These are phyloP conservation scores for Styela clava DNA, from an alignment of 23 tunicate genomes.

Conservation along the genomic window DNA sequence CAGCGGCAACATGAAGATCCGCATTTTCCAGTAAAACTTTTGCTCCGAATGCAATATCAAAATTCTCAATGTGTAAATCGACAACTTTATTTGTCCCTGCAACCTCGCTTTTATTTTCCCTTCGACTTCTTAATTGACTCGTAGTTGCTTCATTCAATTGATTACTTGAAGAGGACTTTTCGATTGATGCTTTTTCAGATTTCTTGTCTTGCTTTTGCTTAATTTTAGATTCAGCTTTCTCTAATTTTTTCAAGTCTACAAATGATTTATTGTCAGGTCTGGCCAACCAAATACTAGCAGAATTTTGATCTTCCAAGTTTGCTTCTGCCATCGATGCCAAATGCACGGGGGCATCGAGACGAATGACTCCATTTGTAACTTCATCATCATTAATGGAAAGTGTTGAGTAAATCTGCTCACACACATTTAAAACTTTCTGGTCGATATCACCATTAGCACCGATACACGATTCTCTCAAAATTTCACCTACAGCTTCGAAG, in stretches of 20 bases:
- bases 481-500: slow-evolving; percentile 66
- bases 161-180: slow-evolving; percentile 1
- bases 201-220: slow-evolving; percentile 87
- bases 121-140: slow-evolving; percentile 73
- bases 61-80: slow-evolving; percentile 94
- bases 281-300: slow-evolving; percentile 72
- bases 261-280: slow-evolving; percentile 69
- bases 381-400: slow-evolving; percentile 38
- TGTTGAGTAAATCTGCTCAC: slow-evolving; percentile 35
- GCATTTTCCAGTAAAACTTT: slow-evolving; percentile 83
- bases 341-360: slow-evolving; percentile 82
- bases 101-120: slow-evolving; percentile 57
- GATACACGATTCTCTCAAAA: slow-evolving; percentile 57
- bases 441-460: slow-evolving; percentile 24
- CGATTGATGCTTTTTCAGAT: slow-evolving; percentile 12
- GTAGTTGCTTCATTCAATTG: slow-evolving; percentile 51
- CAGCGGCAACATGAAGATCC: slow-evolving; percentile 73
- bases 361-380: slow-evolving; percentile 24
- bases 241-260: slow-evolving; percentile 80
- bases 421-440: slow-evolving; percentile 30
- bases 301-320: neutral
- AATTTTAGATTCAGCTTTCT: slow-evolving; percentile 79
- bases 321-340: slow-evolving; percentile 31
- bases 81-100: slow-evolving; percentile 50
- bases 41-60: slow-evolving; percentile 89